Percentiles rank a stretch among this genome's conserved stretches.
phyloP scores from a whole-genome alignment of 2,113 vertebrate genomes.

The Melanotaenia duboulayi region DNA sequence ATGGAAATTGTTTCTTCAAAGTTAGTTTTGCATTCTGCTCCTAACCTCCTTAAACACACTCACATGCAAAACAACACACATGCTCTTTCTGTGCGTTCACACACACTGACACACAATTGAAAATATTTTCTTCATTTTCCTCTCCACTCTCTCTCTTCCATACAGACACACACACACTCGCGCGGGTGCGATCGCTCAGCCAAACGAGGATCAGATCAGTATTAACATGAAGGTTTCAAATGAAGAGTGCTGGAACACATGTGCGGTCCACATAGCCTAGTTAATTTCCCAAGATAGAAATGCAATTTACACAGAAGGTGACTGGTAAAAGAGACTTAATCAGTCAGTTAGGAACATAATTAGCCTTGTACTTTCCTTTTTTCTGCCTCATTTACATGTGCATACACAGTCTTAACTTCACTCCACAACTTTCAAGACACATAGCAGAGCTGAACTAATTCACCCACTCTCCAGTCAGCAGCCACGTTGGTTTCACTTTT shows the following conservation, averaged over 20 bases:
- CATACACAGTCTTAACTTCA: constrained; percentile 59
- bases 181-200: constrained; percentile 29
- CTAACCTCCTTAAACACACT: constrained; percentile 45
- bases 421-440: constrained; percentile 60
- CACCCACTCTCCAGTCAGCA: constrained; percentile 52
- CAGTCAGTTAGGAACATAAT: constrained; percentile 83
- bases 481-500: constrained; percentile 14
- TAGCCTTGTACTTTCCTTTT: constrained; percentile 79
- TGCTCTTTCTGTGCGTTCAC: not conserved
- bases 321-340: constrained; percentile 82
- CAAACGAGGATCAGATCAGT: constrained; percentile 72
- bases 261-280: constrained; percentile 80
- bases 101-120: constrained; percentile 56
- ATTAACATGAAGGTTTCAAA: constrained; percentile 79
- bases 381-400: constrained; percentile 79
- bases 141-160: constrained; percentile 18
- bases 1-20: constrained; percentile 90
- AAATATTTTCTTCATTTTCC: constrained; percentile 27
- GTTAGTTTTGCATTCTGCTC: constrained; percentile 79
- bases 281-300: constrained; percentile 85
- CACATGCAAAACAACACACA: constrained; percentile 18
- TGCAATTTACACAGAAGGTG: constrained; percentile 82
- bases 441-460: constrained; percentile 57
- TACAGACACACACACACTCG: constrained; percentile 12
- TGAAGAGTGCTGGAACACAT: constrained; percentile 77